Conservation (phyloP, 2,113 vertebrate genomes). For the Hippolais icterina region DNA sequence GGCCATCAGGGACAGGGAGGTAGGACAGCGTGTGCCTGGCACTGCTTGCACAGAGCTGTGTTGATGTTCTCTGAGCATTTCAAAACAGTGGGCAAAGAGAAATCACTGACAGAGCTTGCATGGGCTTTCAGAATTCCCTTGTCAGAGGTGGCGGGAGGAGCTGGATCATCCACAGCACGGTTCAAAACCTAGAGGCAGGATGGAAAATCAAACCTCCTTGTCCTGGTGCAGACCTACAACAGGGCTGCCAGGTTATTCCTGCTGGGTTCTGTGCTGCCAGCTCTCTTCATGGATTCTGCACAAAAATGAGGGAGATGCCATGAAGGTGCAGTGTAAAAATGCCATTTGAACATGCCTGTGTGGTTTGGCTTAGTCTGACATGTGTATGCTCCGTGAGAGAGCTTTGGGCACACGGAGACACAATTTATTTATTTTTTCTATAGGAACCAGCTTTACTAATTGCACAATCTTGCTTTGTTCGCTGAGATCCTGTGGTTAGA, state of each 20-base stretch:
- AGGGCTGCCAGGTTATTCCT: not conserved
- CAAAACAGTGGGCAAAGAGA: not conserved
- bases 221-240: not conserved
- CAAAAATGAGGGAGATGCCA: not conserved
- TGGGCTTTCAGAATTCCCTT: not conserved
- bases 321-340: not conserved
- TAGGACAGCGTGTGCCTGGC: not conserved
- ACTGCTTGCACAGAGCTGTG: not conserved
- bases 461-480: not conserved
- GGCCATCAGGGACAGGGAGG: rapidly evolving
- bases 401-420: not conserved
- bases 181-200: not conserved
- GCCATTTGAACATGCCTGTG: not conserved
- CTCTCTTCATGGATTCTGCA: rapidly evolving
- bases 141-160: not conserved
- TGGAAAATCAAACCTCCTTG: not conserved
- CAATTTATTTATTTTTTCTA: not conserved
- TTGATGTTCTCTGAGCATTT: not conserved
- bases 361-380: not conserved
- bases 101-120: not conserved
- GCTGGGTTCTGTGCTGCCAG: not conserved
- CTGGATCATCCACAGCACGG: not conserved
- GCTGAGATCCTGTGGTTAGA: not conserved
- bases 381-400: rapidly evolving
- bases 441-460: not conserved